Conservation (phyloP, 2,797 vertebrate genomes). For the Cuculus canorus region DNA sequence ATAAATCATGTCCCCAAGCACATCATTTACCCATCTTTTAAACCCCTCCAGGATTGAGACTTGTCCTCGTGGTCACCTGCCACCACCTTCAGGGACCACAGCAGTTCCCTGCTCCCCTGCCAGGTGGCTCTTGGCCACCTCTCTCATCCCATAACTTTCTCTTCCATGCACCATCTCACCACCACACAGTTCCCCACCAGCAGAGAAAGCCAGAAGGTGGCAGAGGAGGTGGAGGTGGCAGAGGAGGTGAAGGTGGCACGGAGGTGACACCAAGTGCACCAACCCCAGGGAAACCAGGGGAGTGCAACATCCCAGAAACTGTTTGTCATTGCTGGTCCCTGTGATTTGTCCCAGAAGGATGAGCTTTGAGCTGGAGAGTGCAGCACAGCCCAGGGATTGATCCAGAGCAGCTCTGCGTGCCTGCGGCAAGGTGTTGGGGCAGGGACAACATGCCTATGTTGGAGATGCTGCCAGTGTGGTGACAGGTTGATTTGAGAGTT, state of each 20-base stretch:
- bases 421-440: background rate
- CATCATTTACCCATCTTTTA: no score
- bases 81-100: background rate
- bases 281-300: background rate
- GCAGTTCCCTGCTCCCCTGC: background rate
- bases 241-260: no score
- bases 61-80: no score
- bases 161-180: background rate
- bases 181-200: accelerated
- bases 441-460: background rate
- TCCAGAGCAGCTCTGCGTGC: background rate
- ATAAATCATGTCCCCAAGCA: no score
- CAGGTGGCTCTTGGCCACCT: background rate
- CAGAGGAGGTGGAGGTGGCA: no score
- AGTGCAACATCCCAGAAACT: background rate
- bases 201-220: background rate
- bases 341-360: background rate
- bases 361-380: no score
- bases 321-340: background rate
- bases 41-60: no score
- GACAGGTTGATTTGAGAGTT: background rate
- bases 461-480: background rate
- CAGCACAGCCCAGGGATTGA: background rate
- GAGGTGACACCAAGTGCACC: background rate
- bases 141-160: background rate